Base-by-base conservation (phyloP, 2,113 vertebrate species). In the Dermatemys mawii region DNA sequence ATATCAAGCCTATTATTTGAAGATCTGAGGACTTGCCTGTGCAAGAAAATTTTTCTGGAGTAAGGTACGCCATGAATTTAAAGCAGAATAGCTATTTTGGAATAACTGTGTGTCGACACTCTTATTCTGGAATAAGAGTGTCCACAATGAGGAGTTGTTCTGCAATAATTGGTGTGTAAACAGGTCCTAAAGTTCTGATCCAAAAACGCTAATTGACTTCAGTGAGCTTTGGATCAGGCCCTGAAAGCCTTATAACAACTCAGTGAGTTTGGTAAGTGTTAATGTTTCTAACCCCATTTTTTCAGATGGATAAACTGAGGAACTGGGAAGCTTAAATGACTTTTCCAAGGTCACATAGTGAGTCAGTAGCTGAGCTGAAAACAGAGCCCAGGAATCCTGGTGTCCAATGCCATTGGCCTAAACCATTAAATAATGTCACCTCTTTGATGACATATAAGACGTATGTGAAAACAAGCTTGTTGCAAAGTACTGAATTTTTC, bases 121-220 rank as follows among this genome's bases (percentile, higher is more conserved):
- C 57, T 32, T 60, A 32, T 60, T 35, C 63, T 13, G 29, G 11
- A 32, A 60, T 60, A 60, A 60, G 57, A 32, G 13, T 60, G 57
- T 60, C 57, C 51, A 60, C 57, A n/a, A 27, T 90, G 57, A 38
- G 9, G 0, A 0, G 55, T 14, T 86, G 22, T 76, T 53, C 55
- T n/a, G 19, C 35, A 70, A 70, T 70, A 49, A 53, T 29, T 22
- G 3, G 0, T 8, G 51, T 14, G 3, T 53, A 55, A 48, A 76
- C 12, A 46, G 22, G 53, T 73, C 6, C 17, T 35, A 38, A 1
- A 35, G 32, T 27, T 55, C 3, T 38, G 27, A 54, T 44, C 48
- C 3, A 1, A 90, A 76, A 26, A 2, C 0, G 8, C 0, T 41
- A 1, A 54, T 32, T 44, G 16, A 26, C n/a, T 57, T 50, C 13